Evolutionary conservation across 2,797 vertebrate species (phyloP).

Genomic region (Hoplostethus mediterraneus): DNA sequence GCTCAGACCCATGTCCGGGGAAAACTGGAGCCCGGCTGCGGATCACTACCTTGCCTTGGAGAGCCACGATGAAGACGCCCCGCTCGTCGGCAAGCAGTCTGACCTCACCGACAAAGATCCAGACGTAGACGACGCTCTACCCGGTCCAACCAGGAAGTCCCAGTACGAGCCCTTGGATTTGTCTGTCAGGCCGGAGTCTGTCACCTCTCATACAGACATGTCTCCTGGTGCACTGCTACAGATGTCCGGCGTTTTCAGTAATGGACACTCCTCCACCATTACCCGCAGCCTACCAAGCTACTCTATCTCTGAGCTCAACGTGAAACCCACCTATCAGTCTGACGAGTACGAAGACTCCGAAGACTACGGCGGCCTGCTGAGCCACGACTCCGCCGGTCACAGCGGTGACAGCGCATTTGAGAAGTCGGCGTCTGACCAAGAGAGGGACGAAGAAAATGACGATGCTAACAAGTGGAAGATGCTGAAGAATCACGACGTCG

Average conservation of each 20-base stretch:
- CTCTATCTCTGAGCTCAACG: slow-evolving; percentile 60
- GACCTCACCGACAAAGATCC: slow-evolving; percentile 78
- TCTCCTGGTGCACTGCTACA: slow-evolving; percentile 70
- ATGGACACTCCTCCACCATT: slow-evolving; percentile 70
- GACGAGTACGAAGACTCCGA: slow-evolving; percentile 80
- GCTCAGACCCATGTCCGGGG: slow-evolving; percentile 82
- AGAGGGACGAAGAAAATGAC: slow-evolving; percentile 82
- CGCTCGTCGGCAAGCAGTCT: slow-evolving; percentile 65
- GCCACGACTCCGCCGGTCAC: slow-evolving; percentile 42
- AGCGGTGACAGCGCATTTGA: slow-evolving; percentile 57
- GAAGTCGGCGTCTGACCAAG: slow-evolving; percentile 39
- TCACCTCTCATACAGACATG: slow-evolving; percentile 63
- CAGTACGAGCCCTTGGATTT: slow-evolving; percentile 95
- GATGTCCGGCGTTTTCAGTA: slow-evolving; percentile 82
- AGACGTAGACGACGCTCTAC: slow-evolving; percentile 60
- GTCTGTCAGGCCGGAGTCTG: slow-evolving; percentile 89
- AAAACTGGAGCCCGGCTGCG: slow-evolving; percentile 79
- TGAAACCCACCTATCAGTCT: slow-evolving; percentile 72
- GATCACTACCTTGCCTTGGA: slow-evolving; percentile 87
- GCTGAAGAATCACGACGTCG: slow-evolving; percentile 48
- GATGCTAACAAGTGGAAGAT: slow-evolving; percentile 70
- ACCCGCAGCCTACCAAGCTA: slow-evolving; percentile 66
- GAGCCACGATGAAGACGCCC: slow-evolving; percentile 78
- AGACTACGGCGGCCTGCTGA: not conserved
- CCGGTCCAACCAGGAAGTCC: slow-evolving; percentile 86